Evolutionary conservation across 92 coral and sea anemone genomes (phyloP), one percentile per base, ranked within the genome.

Genomic region (Scolanthus callimorphus): DNA sequence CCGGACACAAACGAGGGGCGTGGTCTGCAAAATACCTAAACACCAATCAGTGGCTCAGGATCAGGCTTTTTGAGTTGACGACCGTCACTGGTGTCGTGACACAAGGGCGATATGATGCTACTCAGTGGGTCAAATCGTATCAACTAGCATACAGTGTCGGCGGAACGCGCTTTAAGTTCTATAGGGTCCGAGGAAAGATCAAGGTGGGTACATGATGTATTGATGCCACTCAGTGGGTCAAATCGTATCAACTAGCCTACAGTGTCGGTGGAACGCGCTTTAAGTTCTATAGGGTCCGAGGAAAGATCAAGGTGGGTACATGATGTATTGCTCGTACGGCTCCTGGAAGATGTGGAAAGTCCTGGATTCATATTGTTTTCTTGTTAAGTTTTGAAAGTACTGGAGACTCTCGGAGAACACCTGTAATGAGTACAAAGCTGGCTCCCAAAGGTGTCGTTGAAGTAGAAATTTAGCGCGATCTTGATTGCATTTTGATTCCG

Each of bases 211-310:
- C 6, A 15, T 34, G n/a, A n/a, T n/a, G n/a, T n/a, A n/a, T n/a
- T n/a, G 95, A 81, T n/a, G 73, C 85, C 19, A 86, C 72, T 11
- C 95, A 87, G 24, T 87, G 95, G 95, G 95, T 87, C 48, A 87
- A 63, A 52, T 76, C 69, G 17, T 87, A 87, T 46, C 57, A 47
- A 31, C 56, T 87, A 31, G 78, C 56, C 27, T 77, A 69, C 24
- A 55, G 89, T 24, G 25, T 53, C 30, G 70, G 71, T 60, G 95
- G 95, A 29, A 55, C 77, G 37, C 61, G 71, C 3, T 87, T 87
- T 66, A 63, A 29, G 20, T 67, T 52, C 29, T 87, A 82, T 68
- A 65, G 62, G 11, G 58, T 72, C 3, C 70, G 85, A 63, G 39
- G 95, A 39, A 60, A 71, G 31, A 62, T 62, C 11, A 85, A 80